Percentiles rank a stretch among this genome's conserved stretches.
Conservation (phyloP, 64 coral and sea anemone genomes). For the Catalaphyllia jardinei region DNA sequence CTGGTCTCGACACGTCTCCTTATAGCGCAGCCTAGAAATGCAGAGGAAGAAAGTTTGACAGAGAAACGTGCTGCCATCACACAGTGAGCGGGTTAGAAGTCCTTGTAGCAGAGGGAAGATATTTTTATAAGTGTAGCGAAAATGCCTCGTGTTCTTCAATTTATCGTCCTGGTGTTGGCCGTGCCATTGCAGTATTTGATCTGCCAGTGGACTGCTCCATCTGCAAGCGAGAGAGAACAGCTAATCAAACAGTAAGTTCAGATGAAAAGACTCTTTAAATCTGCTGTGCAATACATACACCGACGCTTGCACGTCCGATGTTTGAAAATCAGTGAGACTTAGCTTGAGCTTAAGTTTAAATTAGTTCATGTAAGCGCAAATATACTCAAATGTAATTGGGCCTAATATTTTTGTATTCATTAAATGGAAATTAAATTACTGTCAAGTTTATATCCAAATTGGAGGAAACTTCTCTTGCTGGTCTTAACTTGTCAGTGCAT, state of each 20-base stretch:
- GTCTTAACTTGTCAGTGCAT: too few species aligned
- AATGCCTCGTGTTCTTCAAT: constrained; percentile 63
- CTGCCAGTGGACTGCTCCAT: constrained; percentile 74
- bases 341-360: too few species aligned
- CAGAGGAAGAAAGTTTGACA: neutral
- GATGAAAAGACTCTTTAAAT: neutral
- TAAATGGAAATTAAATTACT: too few species aligned
- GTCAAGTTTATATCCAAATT: too few species aligned
- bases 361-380: too few species aligned
- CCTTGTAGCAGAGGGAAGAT: neutral
- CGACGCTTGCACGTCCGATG: neutral
- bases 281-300: neutral
- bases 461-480: too few species aligned
- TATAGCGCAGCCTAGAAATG: neutral
- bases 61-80: neutral
- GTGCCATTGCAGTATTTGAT: constrained; percentile 84
- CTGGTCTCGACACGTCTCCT: constrained; percentile 20
- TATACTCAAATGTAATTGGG: too few species aligned
- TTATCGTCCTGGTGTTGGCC: constrained; percentile 59
- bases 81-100: neutral
- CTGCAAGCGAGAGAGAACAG: constrained; percentile 51
- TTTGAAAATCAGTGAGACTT: too few species aligned
- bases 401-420: too few species aligned
- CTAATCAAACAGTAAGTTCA: constrained; percentile 70
- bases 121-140: neutral